Evolutionary conservation across 2,888 invertebrate genomes (phyloP).

Genomic region (Phengaris arion): DNA sequence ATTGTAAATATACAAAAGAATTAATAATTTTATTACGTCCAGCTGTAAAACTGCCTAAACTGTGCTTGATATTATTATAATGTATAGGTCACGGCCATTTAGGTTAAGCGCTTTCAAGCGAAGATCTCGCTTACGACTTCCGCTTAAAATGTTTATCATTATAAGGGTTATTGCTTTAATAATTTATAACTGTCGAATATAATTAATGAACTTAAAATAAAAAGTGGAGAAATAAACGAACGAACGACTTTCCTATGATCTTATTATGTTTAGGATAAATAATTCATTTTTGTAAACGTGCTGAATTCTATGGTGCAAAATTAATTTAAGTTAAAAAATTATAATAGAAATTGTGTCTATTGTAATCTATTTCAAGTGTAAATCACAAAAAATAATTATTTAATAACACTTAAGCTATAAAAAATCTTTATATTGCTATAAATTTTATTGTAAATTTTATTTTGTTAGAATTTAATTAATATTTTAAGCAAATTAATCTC

Average conservation of each 20-base stretch:
- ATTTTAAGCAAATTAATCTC: neutral
- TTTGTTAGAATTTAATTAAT: neutral
- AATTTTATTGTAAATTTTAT: neutral
- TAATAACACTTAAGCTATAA: neutral
- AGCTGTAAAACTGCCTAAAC: neutral
- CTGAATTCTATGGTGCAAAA: slow-evolving; percentile 67
- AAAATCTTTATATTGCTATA: neutral
- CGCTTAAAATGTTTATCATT: slow-evolving; percentile 7
- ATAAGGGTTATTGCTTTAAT: slow-evolving; percentile 25
- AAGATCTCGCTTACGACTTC: neutral
- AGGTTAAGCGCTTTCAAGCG: slow-evolving; percentile 3
- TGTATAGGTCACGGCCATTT: neutral
- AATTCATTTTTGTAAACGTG: slow-evolving; percentile 43
- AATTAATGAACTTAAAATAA: slow-evolving; percentile 1
- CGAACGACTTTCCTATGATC: slow-evolving; percentile 44
- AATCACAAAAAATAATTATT: neutral
- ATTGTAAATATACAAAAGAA: too few relatives aligned
- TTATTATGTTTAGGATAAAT: slow-evolving; percentile 37
- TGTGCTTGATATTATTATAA: neutral
- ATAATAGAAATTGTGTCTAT: neutral
- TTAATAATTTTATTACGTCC: neutral
- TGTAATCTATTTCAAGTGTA: neutral
- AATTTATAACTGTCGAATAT: slow-evolving; percentile 22
- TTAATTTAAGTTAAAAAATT: neutral
- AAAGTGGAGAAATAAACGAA: neutral